These are phyloP conservation scores for Oryzias melastigma DNA, from an alignment of 2,113 vertebrate genomes.

Conservation along the genomic window DNA sequence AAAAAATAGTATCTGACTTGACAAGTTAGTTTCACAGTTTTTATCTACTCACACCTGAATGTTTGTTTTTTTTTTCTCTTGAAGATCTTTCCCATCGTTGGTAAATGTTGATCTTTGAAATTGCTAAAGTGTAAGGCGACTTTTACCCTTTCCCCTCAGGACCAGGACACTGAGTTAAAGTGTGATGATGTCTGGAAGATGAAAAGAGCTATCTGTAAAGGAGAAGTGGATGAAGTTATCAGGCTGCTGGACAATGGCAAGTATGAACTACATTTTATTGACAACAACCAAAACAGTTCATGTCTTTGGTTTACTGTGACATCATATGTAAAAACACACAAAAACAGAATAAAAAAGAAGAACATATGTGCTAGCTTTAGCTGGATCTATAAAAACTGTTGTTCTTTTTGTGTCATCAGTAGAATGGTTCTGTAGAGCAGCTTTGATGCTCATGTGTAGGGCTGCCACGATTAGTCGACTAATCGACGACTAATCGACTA, in stretches of 20 bases:
- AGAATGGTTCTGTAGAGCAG: too few relatives aligned
- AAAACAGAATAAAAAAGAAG: not conserved
- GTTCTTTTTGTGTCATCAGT: too few relatives aligned
- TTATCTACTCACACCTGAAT: too few relatives aligned
- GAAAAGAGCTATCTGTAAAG: constrained; percentile 82
- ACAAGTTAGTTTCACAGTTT: too few relatives aligned
- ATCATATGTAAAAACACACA: not conserved
- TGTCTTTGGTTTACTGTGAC: not conserved
- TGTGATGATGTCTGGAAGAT: constrained; percentile 53
- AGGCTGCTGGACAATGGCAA: constrained; percentile 80
- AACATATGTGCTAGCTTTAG: not conserved
- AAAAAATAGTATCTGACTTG: too few relatives aligned
- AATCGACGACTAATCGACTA: too few relatives aligned
- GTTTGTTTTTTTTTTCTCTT: too few relatives aligned
- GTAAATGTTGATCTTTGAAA: too few relatives aligned
- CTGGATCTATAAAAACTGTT: not conserved
- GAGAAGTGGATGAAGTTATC: constrained; percentile 77
- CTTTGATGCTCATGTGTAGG: too few relatives aligned
- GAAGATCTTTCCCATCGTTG: too few relatives aligned
- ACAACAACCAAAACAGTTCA: too few relatives aligned
- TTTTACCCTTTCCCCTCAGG: constrained; percentile 20
- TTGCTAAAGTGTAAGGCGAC: not conserved
- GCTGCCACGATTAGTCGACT: too few relatives aligned
- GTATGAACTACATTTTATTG: constrained; percentile 8
- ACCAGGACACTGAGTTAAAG: not conserved